These are phyloP conservation scores for Drosophila lowei DNA, from an alignment of 1,140 invertebrate genomes.

Conservation along the genomic window DNA sequence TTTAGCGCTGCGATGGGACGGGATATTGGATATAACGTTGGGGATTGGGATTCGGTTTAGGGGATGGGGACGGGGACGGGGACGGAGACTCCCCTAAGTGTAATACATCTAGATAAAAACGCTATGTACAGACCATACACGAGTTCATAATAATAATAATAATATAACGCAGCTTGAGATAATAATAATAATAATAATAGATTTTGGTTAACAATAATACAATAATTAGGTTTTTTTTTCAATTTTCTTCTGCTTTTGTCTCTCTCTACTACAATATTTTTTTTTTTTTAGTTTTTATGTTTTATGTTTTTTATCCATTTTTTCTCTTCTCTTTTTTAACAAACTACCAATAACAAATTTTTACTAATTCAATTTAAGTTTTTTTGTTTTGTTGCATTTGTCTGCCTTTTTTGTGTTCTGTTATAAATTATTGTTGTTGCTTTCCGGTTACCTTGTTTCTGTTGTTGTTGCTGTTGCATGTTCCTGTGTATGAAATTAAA, in stretches of 20 bases:
- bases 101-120: constrained; percentile 82
- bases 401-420: constrained; percentile 28
- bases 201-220: constrained; percentile 82
- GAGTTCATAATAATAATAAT: constrained; percentile 71
- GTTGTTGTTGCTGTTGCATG: constrained; percentile 32
- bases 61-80: constrained; percentile 1
- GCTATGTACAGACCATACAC: constrained; percentile 74
- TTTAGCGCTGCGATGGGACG: constrained; percentile 55
- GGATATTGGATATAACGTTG: constrained; percentile 2
- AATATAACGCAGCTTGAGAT: constrained; percentile 69
- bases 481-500: constrained; percentile 62
- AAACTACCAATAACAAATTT: constrained; percentile 82
- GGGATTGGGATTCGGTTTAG: not conserved
- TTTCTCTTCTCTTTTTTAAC: constrained; percentile 59
- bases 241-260: constrained; percentile 36
- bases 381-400: constrained; percentile 35
- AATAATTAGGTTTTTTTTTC: constrained; percentile 68
- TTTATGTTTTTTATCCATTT: constrained; percentile 22
- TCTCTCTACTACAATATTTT: constrained; percentile 57
- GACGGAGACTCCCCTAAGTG: constrained; percentile 57
- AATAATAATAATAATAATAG: constrained; percentile 77
- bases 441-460: constrained; percentile 75
- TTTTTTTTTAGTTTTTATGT: constrained; percentile 24
- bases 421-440: constrained; percentile 76
- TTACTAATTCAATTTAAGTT: constrained; percentile 76